phyloP scores from a whole-genome alignment of 92 coral and sea anemone genomes.

The Zoanthus gigantus region DNA sequence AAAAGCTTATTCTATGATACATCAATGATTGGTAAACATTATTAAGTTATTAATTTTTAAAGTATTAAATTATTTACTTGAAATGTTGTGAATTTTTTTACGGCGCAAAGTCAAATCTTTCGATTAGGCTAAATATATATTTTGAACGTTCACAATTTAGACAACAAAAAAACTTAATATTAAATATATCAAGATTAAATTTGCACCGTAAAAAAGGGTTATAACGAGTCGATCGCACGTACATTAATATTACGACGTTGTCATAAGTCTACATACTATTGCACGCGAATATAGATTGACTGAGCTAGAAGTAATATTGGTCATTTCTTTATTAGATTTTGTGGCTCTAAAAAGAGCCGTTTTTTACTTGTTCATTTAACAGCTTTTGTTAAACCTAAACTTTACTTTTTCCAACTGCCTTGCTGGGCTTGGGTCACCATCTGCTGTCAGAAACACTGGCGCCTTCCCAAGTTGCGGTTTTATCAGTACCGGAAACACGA shows the following conservation, averaged over 20 bases:
- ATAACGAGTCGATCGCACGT: neutral
- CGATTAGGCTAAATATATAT: neutral
- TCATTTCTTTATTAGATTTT: neutral
- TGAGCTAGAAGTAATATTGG: neutral
- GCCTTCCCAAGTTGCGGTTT: slow-evolving; percentile 53
- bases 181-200: neutral
- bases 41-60: too few relatives aligned
- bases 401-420: neutral
- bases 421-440: neutral
- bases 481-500: slow-evolving; percentile 40
- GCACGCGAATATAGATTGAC: too few relatives aligned
- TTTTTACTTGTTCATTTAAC: slow-evolving; percentile 12
- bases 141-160: neutral
- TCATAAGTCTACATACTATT: too few relatives aligned
- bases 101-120: neutral
- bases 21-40: too few relatives aligned
- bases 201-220: neutral
- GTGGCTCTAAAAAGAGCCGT: slow-evolving; percentile 54
- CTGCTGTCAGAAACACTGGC: slow-evolving; percentile 35
- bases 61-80: neutral
- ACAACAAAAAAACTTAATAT: neutral
- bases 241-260: too few relatives aligned
- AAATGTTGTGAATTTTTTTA: neutral
- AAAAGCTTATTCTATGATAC: neutral
- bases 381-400: neutral